Base-by-base conservation (phyloP, 2,113 vertebrate genomes). In the Ictalurus furcatus region DNA sequence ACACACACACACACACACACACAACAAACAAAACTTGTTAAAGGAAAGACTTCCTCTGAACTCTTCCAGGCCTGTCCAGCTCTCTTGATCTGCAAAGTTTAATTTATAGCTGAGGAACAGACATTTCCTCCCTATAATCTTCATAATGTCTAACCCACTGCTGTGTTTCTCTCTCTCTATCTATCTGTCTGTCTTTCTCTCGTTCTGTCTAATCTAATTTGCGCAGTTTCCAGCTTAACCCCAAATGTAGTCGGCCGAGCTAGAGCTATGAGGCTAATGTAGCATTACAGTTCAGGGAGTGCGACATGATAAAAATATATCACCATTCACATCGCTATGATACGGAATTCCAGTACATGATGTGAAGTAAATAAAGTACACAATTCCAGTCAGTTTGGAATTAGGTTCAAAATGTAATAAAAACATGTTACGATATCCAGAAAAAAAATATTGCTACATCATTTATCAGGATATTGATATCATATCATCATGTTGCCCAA, bases 1-100 rank as follows among this genome's bases (percentile, higher is more conserved):
- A 54, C n/a, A 84, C 82, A 76, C 30, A 56, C 52, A 81, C 28
- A 56, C 88, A 52, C 82, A 85, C 84, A 85, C 82, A 65, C 88
- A 52, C 82, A 85, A 56, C 78, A 81, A 73, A 78, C 69, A 87
- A 11, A 52, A 63, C 34, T 84, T 17, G 21, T 37, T 84, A 63
- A 44, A 84, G 82, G 74, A 81, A 19, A 67, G n/a, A 25, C n/a
- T 59, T 34, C 23, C 21, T 63, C 11, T 84, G 11, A 65, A 25
- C 34, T 65, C 1, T 21, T 83, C 19, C 21, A 6, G 19, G 21
- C 17, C 30, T 83, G 56, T 83, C 61, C 58, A 23, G 17, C 21
- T 37, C 19, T 59, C 59, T 59, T 82, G 54, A 82, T 58, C 80
- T 82, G 17, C 17, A 37, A 34, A 61, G 25, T 9, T 21, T 25